phyloP scores from a whole-genome alignment of 1,140 invertebrate genomes.

The Drosophila saltans region DNA sequence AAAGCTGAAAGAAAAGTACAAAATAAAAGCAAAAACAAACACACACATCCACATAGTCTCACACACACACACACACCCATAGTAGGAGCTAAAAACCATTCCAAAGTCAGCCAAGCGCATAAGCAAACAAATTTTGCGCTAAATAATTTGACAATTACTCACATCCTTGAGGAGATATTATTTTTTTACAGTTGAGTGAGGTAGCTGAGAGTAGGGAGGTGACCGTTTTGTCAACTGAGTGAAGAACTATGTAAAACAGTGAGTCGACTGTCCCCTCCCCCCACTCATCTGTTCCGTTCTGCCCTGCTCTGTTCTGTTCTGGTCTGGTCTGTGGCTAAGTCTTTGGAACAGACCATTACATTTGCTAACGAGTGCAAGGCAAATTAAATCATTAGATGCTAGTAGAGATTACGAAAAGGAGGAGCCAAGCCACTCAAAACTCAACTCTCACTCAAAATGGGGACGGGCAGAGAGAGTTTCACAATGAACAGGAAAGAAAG shows the following conservation, averaged over 20 bases:
- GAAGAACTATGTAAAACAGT: conserved; percentile 50
- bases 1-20: background rate
- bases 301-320: background rate
- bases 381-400: conserved; percentile 83
- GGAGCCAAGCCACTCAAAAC: conserved; percentile 66
- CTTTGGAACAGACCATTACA: conserved; percentile 81
- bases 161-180: conserved; percentile 55
- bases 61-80: conserved; percentile 23
- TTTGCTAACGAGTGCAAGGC: conserved; percentile 81
- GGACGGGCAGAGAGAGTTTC: conserved; percentile 46
- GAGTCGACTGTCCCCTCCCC: background rate
- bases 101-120: conserved; percentile 71
- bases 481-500: background rate
- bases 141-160: conserved; percentile 84
- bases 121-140: conserved; percentile 83
- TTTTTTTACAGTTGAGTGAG: conserved; percentile 11
- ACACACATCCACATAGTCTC: conserved; percentile 25
- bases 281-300: background rate
- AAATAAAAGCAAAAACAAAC: conserved; percentile 11
- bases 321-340: conserved; percentile 56
- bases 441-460: conserved; percentile 32
- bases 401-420: conserved; percentile 63
- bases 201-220: conserved; percentile 15
- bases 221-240: conserved; percentile 44
- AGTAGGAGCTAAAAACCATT: conserved; percentile 75